phyloP scores from a whole-genome alignment of 2,888 invertebrate genomes.

The Andrena bucephala region DNA sequence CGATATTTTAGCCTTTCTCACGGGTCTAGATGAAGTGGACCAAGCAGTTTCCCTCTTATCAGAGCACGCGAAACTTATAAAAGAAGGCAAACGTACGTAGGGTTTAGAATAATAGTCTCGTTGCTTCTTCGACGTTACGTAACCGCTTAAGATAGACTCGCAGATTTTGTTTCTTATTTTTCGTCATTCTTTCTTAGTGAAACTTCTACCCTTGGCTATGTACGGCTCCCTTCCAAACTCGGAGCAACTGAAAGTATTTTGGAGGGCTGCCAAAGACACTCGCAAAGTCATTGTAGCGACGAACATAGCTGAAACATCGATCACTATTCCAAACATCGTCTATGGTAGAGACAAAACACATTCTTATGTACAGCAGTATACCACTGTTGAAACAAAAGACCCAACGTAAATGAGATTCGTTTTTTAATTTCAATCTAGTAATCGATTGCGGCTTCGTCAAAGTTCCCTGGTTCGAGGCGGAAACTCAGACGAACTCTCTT shows the following conservation, averaged over 20 bases:
- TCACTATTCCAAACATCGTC: slow-evolving; percentile 96
- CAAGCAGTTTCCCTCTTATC: slow-evolving; percentile 89
- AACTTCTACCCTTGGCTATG: slow-evolving; percentile 93
- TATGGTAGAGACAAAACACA: slow-evolving; percentile 88
- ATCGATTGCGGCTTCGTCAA: slow-evolving; percentile 99
- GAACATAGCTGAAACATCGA: slow-evolving; percentile 98
- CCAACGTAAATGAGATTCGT: slow-evolving; percentile 32
- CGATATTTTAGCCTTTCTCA: slow-evolving; percentile 96
- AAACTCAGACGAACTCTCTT: slow-evolving; percentile 93
- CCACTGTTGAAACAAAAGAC: background rate
- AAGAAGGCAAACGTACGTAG: slow-evolving; percentile 83
- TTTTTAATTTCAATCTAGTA: slow-evolving; percentile 86
- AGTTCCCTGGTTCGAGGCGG: slow-evolving; percentile 94
- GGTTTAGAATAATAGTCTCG: background rate
- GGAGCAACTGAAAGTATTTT: slow-evolving; percentile 94
- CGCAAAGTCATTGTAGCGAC: slow-evolving; percentile 97
- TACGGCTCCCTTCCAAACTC: slow-evolving; percentile 94
- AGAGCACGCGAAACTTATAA: slow-evolving; percentile 87
- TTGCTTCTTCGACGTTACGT: slow-evolving; percentile 15
- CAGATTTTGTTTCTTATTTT: slow-evolving; percentile 17
- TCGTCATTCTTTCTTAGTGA: slow-evolving; percentile 79
- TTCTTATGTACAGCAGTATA: background rate
- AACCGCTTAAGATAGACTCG: slow-evolving; percentile 29
- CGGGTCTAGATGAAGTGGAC: slow-evolving; percentile 97
- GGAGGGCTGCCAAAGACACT: slow-evolving; percentile 88